Evolutionary conservation across 2,113 vertebrate species (phyloP).

Genomic region (Haplochromis vanheusdeni): DNA sequence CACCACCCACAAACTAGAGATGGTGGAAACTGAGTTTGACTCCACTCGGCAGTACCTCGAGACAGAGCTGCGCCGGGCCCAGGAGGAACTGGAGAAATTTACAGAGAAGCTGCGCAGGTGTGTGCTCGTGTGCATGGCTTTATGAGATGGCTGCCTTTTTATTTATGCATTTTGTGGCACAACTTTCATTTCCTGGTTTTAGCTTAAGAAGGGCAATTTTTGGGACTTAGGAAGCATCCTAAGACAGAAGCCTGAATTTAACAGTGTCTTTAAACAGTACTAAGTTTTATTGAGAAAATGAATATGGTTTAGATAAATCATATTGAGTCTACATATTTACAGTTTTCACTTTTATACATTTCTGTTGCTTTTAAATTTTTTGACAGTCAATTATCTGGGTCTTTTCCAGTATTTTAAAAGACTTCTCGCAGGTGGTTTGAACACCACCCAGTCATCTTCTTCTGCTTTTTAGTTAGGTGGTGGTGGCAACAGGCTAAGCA

Average conservation of each 20-base stretch:
- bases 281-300: not conserved
- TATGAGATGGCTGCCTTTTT: not conserved
- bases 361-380: not conserved
- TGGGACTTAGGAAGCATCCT: not conserved
- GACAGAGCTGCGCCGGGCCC: conserved; percentile 88
- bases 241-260: too few relatives aligned
- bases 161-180: not conserved
- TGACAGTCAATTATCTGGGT: not conserved
- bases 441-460: not conserved
- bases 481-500: not conserved
- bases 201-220: not conserved
- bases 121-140: not conserved
- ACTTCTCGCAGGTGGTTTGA: not conserved
- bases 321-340: not conserved
- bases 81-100: conserved; percentile 94
- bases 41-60: conserved; percentile 93
- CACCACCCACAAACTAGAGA: conserved; percentile 91
- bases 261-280: too few relatives aligned
- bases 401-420: not conserved
- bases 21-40: conserved; percentile 91
- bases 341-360: not conserved
- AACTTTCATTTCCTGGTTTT: not conserved
- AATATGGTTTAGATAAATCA: not conserved
- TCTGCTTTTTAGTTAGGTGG: not conserved
- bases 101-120: conserved; percentile 93